These are phyloP conservation scores for Zaprionus obscuricornis DNA, from an alignment of 2,888 invertebrate species.

Conservation along the genomic window DNA sequence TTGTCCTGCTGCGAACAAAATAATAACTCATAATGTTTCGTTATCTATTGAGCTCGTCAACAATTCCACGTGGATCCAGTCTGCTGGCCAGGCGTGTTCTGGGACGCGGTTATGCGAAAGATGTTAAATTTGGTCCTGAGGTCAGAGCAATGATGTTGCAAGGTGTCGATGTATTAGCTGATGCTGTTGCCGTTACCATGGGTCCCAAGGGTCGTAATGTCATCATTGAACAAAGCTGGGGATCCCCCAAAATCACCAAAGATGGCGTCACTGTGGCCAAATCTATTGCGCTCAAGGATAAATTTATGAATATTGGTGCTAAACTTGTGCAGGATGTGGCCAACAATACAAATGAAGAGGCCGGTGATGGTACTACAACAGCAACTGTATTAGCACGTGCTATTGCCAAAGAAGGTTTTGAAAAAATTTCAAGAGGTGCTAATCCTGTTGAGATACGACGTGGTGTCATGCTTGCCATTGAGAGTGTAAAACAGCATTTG, in stretches of 20 bases:
- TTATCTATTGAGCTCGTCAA: slow-evolving; percentile 61
- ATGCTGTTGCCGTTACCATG: slow-evolving; percentile 99
- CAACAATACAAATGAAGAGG: slow-evolving; percentile 99
- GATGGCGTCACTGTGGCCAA: slow-evolving; percentile 99
- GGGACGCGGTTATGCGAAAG: slow-evolving; percentile 92
- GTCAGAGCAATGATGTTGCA: slow-evolving; percentile 98
- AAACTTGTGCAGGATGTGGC: slow-evolving; percentile 99
- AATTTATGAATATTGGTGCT: slow-evolving; percentile 99
- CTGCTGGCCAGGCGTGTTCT: slow-evolving; percentile 41
- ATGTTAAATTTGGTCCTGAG: slow-evolving; percentile 98
- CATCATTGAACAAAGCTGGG: slow-evolving; percentile 99
- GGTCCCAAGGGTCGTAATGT: slow-evolving; percentile 99
- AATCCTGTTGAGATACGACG: slow-evolving; percentile 97
- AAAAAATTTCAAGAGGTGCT: slow-evolving; percentile 97
- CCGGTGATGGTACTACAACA: slow-evolving; percentile 99
- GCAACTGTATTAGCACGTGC: slow-evolving; percentile 98
- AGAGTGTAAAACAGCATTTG: slow-evolving; percentile 92
- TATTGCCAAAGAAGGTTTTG: slow-evolving; percentile 99
- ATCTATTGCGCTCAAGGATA: slow-evolving; percentile 97
- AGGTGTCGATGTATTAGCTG: slow-evolving; percentile 97
- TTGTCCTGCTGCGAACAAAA: not conserved
- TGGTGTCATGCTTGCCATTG: slow-evolving; percentile 97
- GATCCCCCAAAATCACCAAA: slow-evolving; percentile 99
- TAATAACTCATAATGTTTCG: slow-evolving; percentile 42
- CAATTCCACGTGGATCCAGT: no score